phyloP scores from a whole-genome alignment of 1,140 invertebrate species.

The Drosophila sp. region DNA sequence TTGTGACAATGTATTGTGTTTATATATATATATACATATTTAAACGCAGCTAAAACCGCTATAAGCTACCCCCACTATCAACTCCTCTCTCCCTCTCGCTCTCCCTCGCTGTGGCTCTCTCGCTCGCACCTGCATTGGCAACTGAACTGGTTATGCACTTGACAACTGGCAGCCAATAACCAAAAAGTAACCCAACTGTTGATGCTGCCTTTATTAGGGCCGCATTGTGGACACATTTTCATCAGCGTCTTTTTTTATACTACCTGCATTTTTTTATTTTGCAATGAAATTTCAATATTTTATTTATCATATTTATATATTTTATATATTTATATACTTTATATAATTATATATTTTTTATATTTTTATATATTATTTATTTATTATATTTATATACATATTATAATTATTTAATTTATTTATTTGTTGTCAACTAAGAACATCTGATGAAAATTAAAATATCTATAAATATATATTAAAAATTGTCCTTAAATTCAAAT shows the following conservation, averaged over 20 bases:
- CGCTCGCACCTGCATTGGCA: conserved; percentile 29
- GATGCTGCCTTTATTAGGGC: conserved; percentile 41
- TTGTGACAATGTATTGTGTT: conserved; percentile 46
- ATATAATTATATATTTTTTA: no score
- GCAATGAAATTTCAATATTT: conserved; percentile 27
- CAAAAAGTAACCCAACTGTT: conserved; percentile 1
- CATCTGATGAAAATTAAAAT: no score
- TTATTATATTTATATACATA: no score
- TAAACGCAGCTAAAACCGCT: conserved; percentile 30
- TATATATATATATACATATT: conserved; percentile 34
- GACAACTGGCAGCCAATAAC: conserved; percentile 25
- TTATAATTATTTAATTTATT: no score
- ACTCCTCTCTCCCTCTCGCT: background rate
- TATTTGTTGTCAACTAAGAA: no score
- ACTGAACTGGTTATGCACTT: conserved; percentile 52
- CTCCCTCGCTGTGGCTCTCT: background rate
- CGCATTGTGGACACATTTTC: conserved; percentile 28
- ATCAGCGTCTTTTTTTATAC: background rate
- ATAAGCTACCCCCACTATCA: conserved; percentile 3
- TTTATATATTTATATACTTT: no score
- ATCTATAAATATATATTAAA: no score
- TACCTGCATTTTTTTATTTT: conserved; percentile 1
- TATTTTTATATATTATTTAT: no score
- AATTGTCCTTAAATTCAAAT: no score
- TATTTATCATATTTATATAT: no score